Base-by-base conservation (phyloP, 2,888 invertebrate genomes). In the Opisthograptis luteolata region DNA sequence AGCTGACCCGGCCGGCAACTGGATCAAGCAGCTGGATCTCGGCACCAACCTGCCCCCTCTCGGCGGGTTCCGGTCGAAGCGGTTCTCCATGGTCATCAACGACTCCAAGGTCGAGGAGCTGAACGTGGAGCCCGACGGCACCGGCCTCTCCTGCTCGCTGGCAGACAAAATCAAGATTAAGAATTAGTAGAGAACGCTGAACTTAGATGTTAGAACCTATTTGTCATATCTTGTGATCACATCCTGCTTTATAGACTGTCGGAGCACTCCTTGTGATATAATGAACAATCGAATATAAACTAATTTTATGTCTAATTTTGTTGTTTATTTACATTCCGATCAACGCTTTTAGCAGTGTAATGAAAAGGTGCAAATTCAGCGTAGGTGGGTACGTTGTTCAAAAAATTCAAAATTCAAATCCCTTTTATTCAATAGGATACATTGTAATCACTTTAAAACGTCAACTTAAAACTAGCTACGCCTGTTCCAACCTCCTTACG, bases 71-170 rank as follows among this genome's bases (percentile, higher is more conserved):
- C 93, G 98, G 37, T 95, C 96, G 55, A 97, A 98, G 78, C 93
- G 98, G 19, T 98, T 96, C 84, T 96, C 97, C 0, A 96, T 98
- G 97, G 91, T 98, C n/a, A 94, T 97, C 22, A 95, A 97, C 36
- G 92, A 98, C 88, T 95, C 96, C 28, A 93, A 93, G 62, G 93
- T 98, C 8, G 94, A 93, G 58, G 93, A 94, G 44, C 79, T 98
- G 44, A 96, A 97, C 78, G 95, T 98, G 8, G 98, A 98, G 76
- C 97, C 98, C 0, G 98, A 98, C 82, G 96, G 96, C 66, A 97
- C 97, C 5, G 98, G 98, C 1, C 92, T 97, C 2, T 95, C 96
- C 27, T 98, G 98, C 84, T 98, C 97, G 1, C 91, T 97, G 27
- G 96, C 96, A 34, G 93, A 95, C 59, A 92, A 92, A 55, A 82